phyloP scores from a whole-genome alignment of 2,888 invertebrate species.

The Dysmachus trigonus region DNA sequence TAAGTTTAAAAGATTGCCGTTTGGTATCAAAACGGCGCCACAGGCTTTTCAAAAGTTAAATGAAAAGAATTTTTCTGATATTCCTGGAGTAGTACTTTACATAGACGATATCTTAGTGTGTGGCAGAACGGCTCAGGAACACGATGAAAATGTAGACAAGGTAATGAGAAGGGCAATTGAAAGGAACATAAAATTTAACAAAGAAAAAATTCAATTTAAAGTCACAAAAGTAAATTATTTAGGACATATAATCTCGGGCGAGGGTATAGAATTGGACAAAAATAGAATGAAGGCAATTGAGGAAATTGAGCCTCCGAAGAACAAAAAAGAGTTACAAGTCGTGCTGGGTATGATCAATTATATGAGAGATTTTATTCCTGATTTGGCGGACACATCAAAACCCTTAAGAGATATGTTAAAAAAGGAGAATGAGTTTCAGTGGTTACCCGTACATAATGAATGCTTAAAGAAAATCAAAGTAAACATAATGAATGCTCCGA shows the following conservation, averaged over 20 bases:
- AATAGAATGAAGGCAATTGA: too few species aligned
- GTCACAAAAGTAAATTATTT: conserved; percentile 44
- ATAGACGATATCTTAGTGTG: conserved; percentile 39
- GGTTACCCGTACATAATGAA: not conserved
- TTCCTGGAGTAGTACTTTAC: conserved; percentile 41
- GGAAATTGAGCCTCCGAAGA: not conserved
- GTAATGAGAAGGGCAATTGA: conserved; percentile 20
- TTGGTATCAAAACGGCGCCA: conserved; percentile 31
- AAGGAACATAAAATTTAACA: conserved; percentile 39
- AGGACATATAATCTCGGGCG: conserved; percentile 45
- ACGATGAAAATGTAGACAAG: conserved; percentile 29
- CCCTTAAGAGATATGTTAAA: not conserved
- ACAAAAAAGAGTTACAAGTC: not conserved
- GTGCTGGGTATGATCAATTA: not conserved
- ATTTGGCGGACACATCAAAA: not conserved
- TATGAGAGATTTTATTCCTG: not conserved
- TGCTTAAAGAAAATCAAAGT: not conserved
- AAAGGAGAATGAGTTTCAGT: not conserved
- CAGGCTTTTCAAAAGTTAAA: conserved; percentile 50
- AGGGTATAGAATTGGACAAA: conserved; percentile 46
- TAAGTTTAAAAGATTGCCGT: conserved; percentile 41
- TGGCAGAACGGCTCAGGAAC: not conserved
- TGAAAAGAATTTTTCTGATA: conserved; percentile 50
- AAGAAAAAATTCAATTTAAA: conserved; percentile 43
- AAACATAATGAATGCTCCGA: not conserved